phyloP scores from a whole-genome alignment of 2,888 invertebrate genomes.

The Sinelater perroti region DNA sequence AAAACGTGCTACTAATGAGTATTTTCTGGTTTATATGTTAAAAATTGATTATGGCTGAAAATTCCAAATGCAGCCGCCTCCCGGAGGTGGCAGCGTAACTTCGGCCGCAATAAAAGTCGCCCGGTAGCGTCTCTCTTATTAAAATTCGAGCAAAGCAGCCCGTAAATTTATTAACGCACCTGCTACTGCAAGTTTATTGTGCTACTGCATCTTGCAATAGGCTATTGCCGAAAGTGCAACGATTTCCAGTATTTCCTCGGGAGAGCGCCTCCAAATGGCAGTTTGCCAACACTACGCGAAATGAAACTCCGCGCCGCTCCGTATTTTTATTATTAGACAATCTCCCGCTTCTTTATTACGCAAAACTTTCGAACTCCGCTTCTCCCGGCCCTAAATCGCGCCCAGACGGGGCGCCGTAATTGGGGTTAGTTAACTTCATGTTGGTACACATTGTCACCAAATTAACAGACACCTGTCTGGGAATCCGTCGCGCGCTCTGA shows the following conservation, averaged over 20 bases:
- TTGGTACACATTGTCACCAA: slow-evolving; percentile 57
- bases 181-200: slow-evolving; percentile 21
- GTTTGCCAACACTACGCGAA: slow-evolving; percentile 47
- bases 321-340: slow-evolving; percentile 49
- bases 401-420: slow-evolving; percentile 44
- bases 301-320: slow-evolving; percentile 48
- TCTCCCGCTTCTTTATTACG: slow-evolving; percentile 50
- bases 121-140: background rate
- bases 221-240: slow-evolving; percentile 39
- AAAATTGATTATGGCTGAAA: too few species aligned
- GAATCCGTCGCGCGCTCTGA: slow-evolving; percentile 59
- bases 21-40: too few species aligned
- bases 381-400: slow-evolving; percentile 36
- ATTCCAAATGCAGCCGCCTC: too few species aligned
- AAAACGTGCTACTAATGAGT: too few species aligned
- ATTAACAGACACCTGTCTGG: slow-evolving; percentile 57
- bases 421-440: slow-evolving; percentile 51
- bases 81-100: too few species aligned
- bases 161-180: slow-evolving; percentile 11
- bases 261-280: slow-evolving; percentile 42
- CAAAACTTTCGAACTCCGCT: slow-evolving; percentile 42
- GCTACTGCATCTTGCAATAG: slow-evolving; percentile 29
- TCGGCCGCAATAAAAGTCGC: too few species aligned
- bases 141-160: background rate
- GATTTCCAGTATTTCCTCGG: slow-evolving; percentile 33